Evolutionary conservation across 2,797 vertebrate species (phyloP).

Genomic region (Babyrousa celebensis): DNA sequence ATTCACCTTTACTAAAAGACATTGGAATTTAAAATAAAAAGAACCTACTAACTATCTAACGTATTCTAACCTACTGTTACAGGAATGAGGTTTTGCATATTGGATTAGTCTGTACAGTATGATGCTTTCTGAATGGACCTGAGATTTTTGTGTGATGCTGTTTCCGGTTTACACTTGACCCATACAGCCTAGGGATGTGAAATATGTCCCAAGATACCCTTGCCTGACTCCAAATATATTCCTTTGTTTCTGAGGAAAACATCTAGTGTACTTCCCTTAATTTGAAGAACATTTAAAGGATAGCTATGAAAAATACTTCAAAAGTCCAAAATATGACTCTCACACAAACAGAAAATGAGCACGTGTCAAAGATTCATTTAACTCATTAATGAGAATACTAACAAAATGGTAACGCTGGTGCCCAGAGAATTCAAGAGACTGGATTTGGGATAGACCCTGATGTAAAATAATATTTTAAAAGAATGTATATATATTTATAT

Average conservation of each 20-base stretch:
- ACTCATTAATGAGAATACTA: conserved; percentile 7
- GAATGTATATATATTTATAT: too few species aligned
- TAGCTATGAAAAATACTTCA: conserved; percentile 2
- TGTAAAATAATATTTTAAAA: too few species aligned
- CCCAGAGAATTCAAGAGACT: conserved; percentile 13
- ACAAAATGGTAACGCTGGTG: not conserved
- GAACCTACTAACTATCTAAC: conserved; percentile 79
- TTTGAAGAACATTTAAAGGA: conserved; percentile 53
- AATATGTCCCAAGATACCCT: not conserved
- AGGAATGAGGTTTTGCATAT: conserved; percentile 12
- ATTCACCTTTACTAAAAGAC: conserved; percentile 70
- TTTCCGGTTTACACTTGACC: conserved; percentile 32
- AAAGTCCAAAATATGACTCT: conserved; percentile 31
- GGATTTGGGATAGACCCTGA: not conserved
- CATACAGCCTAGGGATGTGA: not conserved
- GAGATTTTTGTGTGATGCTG: not conserved
- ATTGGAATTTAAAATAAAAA: conserved; percentile 49
- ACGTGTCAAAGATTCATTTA: not conserved
- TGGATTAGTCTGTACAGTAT: conserved; percentile 32
- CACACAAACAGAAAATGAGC: not conserved
- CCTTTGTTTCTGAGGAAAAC: conserved; percentile 42
- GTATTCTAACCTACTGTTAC: conserved; percentile 30
- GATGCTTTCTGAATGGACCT: not conserved
- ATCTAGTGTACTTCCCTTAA: conserved; percentile 6
- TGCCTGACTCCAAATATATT: conserved; percentile 34